phyloP scores from a whole-genome alignment of 1,140 invertebrate species.

The Rhopalosiphum maidis region DNA sequence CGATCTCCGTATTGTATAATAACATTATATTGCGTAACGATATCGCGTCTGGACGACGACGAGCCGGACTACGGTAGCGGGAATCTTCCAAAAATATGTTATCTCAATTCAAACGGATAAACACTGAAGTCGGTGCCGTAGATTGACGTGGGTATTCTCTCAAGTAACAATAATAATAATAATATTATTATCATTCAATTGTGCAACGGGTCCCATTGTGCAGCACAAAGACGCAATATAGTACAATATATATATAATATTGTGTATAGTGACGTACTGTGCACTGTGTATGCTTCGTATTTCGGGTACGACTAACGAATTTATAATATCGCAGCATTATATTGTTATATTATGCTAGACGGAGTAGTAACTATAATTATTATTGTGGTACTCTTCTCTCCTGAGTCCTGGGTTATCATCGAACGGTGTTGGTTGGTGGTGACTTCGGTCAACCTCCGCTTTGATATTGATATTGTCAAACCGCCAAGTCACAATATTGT shows the following conservation, averaged over 20 bases:
- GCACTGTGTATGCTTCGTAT: not conserved
- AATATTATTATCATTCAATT: conserved; percentile 1
- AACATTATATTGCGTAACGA: not conserved
- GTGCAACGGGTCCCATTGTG: not conserved
- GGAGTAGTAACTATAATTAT: not conserved
- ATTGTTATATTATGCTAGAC: not conserved
- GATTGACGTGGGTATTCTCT: not conserved
- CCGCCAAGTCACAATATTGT: not conserved
- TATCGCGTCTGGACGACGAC: not conserved
- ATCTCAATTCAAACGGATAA: not conserved
- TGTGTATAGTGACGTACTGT: not conserved
- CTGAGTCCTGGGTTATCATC: not conserved
- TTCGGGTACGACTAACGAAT: not conserved
- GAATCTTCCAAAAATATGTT: not conserved
- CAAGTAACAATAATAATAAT: not conserved
- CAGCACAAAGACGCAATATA: not conserved
- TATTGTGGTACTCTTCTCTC: not conserved
- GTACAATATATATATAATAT: not conserved
- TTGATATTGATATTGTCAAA: not conserved
- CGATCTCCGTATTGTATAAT: not conserved
- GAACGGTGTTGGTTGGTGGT: not conserved
- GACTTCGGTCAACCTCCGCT: not conserved
- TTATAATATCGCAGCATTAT: not conserved
- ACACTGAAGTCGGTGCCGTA: not conserved
- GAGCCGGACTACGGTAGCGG: not conserved